Percentiles rank a stretch among this genome's conserved stretches.
phyloP scores from a whole-genome alignment of 2,113 vertebrate species.

The Poeciliopsis prolifica region DNA sequence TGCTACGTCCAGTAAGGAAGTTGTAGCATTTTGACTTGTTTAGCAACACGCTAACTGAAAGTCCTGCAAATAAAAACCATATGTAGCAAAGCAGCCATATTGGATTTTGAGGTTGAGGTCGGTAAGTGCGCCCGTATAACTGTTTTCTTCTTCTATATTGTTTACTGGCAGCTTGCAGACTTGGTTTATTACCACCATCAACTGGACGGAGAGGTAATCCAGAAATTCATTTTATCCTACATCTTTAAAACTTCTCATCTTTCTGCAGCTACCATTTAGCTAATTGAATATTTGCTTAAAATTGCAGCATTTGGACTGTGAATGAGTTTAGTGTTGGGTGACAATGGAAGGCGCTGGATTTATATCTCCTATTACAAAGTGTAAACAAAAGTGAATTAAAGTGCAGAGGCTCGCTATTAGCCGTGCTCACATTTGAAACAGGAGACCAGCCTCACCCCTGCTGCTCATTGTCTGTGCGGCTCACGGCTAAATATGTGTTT shows the following conservation, averaged over 20 bases:
- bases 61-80: no score
- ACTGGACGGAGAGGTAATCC: no score
- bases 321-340: not conserved
- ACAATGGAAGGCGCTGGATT: slow-evolving; percentile 5
- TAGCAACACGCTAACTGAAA: no score
- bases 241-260: not conserved
- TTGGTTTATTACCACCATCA: no score
- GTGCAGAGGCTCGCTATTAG: slow-evolving; percentile 13
- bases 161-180: no score
- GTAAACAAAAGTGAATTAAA: slow-evolving; percentile 26
- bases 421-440: slow-evolving; percentile 16
- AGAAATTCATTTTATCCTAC: no score
- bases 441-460: slow-evolving; percentile 6
- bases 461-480: slow-evolving; percentile 13
- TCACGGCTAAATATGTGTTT: not conserved
- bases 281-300: not conserved
- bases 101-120: no score
- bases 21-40: no score
- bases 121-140: no score
- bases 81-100: no score
- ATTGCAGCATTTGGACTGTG: not conserved
- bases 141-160: no score
- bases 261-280: not conserved
- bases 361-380: slow-evolving; percentile 10
- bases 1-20: no score